Percentiles rank a stretch among this genome's conserved stretches.
Conservation (phyloP, 2,113 vertebrate species). For the Xenus cinereus region DNA sequence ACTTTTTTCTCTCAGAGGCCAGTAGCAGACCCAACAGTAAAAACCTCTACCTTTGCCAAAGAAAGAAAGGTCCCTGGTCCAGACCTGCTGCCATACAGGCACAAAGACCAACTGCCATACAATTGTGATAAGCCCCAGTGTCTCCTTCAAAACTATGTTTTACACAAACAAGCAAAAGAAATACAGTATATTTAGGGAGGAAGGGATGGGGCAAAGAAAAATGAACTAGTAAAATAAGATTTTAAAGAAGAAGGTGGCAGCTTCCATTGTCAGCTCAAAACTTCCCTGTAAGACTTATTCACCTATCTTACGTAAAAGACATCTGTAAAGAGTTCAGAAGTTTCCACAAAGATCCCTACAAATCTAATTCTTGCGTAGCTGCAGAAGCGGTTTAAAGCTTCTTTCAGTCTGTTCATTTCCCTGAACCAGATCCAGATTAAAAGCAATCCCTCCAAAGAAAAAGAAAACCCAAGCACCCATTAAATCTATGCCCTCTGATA, state of each 20-base stretch:
- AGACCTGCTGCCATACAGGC: background rate
- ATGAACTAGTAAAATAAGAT: background rate
- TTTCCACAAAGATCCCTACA: background rate
- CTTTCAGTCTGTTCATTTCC: conserved; percentile 12
- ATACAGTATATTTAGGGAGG: background rate
- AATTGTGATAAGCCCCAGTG: fast-evolving
- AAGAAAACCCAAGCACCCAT: background rate
- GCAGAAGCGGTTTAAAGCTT: conserved; percentile 17
- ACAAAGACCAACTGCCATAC: background rate
- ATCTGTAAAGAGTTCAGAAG: background rate
- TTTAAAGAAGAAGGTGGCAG: background rate
- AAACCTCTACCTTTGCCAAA: background rate
- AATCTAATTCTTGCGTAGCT: background rate
- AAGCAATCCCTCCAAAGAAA: conserved; percentile 9
- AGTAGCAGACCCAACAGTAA: background rate
- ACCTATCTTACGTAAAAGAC: background rate
- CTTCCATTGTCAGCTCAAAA: background rate
- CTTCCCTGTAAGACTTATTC: background rate
- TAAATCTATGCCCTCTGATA: background rate
- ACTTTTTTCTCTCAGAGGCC: background rate
- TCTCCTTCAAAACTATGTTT: background rate
- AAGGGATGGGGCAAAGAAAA: background rate
- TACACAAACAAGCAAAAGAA: background rate
- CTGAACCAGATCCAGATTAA: conserved; percentile 36
- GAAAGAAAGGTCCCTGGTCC: background rate